phyloP scores from a whole-genome alignment of 2,113 vertebrate genomes.

The Oenanthe oenanthe region DNA sequence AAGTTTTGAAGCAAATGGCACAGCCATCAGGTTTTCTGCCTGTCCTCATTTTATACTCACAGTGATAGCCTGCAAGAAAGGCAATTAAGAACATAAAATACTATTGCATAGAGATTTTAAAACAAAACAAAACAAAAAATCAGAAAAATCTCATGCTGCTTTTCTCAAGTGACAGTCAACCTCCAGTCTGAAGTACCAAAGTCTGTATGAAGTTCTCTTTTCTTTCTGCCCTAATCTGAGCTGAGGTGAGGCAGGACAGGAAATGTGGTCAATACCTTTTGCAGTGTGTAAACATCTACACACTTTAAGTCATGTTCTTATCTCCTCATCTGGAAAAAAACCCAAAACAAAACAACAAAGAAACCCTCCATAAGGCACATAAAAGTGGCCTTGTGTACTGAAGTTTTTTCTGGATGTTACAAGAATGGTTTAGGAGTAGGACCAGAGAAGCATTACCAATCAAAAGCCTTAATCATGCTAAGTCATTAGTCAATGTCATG shows the following conservation, averaged over 20 bases:
- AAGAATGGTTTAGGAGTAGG: neutral
- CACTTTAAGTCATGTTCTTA: neutral
- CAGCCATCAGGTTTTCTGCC: constrained; percentile 93
- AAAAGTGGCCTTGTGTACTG: neutral
- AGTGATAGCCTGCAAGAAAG: constrained; percentile 87
- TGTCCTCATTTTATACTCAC: constrained; percentile 93
- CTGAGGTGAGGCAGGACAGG: neutral
- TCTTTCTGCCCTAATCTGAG: neutral
- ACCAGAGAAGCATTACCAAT: neutral
- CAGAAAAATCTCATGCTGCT: neutral
- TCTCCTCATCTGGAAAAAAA: neutral
- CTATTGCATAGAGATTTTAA: neutral
- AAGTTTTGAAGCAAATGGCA: constrained; percentile 87
- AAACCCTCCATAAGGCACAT: neutral
- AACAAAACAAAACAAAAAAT: neutral
- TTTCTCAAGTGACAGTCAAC: neutral
- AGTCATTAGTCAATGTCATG: neutral
- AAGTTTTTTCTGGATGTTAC: neutral
- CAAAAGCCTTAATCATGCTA: neutral
- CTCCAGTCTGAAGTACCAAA: neutral
- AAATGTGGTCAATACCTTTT: neutral
- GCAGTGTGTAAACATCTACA: neutral
- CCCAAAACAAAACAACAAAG: neutral
- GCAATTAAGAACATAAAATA: neutral
- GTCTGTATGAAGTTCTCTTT: neutral